Base-by-base conservation (phyloP, 1,140 invertebrate genomes). In the Megalopta genalis region DNA sequence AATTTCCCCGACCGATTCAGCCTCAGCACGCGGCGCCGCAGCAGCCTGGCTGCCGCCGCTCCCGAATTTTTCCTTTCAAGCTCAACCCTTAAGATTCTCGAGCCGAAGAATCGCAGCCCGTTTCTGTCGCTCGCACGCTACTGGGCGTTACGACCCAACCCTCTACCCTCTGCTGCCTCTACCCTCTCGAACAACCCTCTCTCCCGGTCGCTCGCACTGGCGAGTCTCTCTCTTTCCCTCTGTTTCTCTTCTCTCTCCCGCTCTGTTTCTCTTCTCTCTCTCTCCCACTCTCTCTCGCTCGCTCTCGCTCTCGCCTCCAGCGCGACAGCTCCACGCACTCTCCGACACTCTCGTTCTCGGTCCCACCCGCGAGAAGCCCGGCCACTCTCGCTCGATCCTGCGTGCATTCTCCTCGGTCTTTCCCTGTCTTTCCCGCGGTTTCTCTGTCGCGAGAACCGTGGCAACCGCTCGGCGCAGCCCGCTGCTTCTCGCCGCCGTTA, bases 381-480 rank as follows among this genome's bases (percentile, higher is more conserved):
- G 10, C 39, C 3, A 60, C 32, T 83, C 60, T 60, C 59, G 77
- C 81, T 84, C 23, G 59, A 66, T 74, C 32, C 52, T 69, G 74
- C 42, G 69, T 74, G 25, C 68, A 72, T 64, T 84, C 52, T 72
- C 63, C 72, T 69, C 72, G 27, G 27, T 66, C 37, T 69, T 42
- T 73, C 64, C 52, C 8, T 32, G 16, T 65, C 57, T 37, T 39
- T 63, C 62, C 46, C 73, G 59, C 70, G 69, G 54, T 52, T 62
- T 65, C 39, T 60, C 54, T 52, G 14, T 66, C 70, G 59, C 32
- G 46, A 18, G 16, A 37, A 32, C 68, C 70, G 77, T 77, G 76
- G 76, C 76, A 77, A 77, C 81, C 76, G 62, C 25, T 73, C 81
- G 60, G 69, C 63, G 68, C 65, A 60, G 73, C 25, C 37, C 81